Evolutionary conservation across 2,888 invertebrate genomes (phyloP).

Genomic region (Byasa hedistus): DNA sequence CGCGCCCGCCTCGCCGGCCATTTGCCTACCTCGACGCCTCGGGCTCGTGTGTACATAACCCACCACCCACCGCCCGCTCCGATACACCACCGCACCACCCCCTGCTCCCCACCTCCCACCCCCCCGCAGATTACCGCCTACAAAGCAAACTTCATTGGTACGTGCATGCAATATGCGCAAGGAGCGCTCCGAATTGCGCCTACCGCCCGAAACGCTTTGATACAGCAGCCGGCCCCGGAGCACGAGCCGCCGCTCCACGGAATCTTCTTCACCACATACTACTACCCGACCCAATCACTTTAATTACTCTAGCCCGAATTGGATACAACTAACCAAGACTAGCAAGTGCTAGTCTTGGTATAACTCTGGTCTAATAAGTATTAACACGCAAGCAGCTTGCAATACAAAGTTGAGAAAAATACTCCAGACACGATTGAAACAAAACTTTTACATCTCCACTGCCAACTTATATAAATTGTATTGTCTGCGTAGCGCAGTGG

Average conservation of each 20-base stretch:
- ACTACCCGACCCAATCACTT: conserved; percentile 53
- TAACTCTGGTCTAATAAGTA: no score
- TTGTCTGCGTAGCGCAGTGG: no score
- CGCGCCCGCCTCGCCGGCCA: conserved; percentile 76
- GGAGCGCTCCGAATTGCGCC: conserved; percentile 72
- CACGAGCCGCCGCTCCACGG: conserved; percentile 40
- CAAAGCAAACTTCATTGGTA: conserved; percentile 80
- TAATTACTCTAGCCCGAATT: conserved; percentile 57
- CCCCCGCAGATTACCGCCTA: conserved; percentile 78
- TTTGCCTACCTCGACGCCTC: conserved; percentile 80
- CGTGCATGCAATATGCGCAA: conserved; percentile 80
- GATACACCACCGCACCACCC: no score
- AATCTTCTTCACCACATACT: conserved; percentile 46
- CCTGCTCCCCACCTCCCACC: no score
- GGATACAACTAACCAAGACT: background rate
- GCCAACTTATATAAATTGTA: no score
- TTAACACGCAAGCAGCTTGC: no score
- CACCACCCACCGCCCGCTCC: conserved; percentile 69
- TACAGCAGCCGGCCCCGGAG: conserved; percentile 55
- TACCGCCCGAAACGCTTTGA: conserved; percentile 70
- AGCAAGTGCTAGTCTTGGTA: no score
- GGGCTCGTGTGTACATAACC: conserved; percentile 78
- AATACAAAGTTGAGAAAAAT: no score
- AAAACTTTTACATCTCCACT: no score
- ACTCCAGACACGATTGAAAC: no score